Evolutionary conservation across 2,888 invertebrate genomes (phyloP).

Genomic region (Aricia artaxerxes): DNA sequence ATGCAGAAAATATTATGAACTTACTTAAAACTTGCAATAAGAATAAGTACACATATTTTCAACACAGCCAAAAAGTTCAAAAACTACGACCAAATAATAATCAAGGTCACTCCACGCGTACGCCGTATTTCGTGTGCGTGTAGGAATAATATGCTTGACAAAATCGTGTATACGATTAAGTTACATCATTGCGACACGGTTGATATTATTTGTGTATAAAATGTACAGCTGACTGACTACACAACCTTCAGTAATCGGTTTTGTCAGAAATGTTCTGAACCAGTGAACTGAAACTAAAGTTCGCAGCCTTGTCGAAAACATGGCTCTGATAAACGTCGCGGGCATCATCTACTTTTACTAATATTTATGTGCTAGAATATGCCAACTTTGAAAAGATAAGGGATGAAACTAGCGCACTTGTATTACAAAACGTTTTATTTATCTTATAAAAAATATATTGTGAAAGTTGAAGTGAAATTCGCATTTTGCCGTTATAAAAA

Average conservation of each 20-base stretch:
- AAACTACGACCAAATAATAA: neutral
- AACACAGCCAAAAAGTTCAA: neutral
- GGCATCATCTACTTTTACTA: neutral
- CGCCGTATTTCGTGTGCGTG: neutral
- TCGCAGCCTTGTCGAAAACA: neutral
- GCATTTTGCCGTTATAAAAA: no score
- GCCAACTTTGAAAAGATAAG: neutral
- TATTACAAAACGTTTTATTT: neutral
- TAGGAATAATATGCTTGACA: no score
- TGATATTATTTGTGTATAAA: neutral
- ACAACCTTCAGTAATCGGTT: slow-evolving; percentile 14
- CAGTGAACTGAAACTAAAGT: slow-evolving; percentile 29
- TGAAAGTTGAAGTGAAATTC: no score
- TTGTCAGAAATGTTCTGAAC: neutral
- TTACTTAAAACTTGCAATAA: no score
- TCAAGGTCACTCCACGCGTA: neutral
- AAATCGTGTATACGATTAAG: neutral
- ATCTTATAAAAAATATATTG: no score
- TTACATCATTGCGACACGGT: neutral
- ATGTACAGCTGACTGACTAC: neutral
- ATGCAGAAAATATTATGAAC: neutral
- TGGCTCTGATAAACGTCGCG: no score
- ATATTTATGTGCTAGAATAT: neutral
- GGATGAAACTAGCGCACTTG: no score
- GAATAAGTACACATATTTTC: no score